Evolutionary conservation across 2,797 vertebrate species (phyloP).

Genomic region (Chelon auratus): DNA sequence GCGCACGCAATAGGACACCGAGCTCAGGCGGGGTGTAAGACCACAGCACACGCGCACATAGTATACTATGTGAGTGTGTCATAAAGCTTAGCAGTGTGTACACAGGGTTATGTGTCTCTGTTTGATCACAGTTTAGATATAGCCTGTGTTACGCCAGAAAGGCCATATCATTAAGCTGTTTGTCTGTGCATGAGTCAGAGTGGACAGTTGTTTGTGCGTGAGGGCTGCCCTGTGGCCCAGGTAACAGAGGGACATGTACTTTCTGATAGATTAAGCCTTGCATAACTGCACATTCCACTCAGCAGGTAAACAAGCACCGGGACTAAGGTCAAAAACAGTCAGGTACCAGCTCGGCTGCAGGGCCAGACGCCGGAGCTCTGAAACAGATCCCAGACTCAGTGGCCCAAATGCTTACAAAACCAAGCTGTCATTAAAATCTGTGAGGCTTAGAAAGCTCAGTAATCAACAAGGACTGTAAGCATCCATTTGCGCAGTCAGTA

Average conservation of each 20-base stretch:
- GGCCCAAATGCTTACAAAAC: conserved; percentile 46
- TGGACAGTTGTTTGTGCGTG: conserved; percentile 26
- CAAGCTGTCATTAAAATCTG: conserved; percentile 43
- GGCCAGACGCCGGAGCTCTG: conserved; percentile 23
- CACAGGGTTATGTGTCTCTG: conserved; percentile 21
- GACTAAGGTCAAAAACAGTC: conserved; percentile 55
- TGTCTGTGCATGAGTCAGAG: conserved; percentile 32
- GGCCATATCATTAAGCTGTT: conserved; percentile 40
- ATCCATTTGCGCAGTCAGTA: conserved; percentile 40
- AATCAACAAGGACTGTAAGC: conserved; percentile 38
- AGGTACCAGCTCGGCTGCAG: conserved; percentile 9
- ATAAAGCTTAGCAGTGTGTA: conserved; percentile 32
- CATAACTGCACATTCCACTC: conserved; percentile 68
- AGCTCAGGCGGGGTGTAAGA: conserved; percentile 18
- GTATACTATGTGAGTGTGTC: conserved; percentile 17
- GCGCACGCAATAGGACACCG: conserved; percentile 30
- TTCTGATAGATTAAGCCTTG: conserved; percentile 72
- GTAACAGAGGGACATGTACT: conserved; percentile 63
- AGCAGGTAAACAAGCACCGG: conserved; percentile 73
- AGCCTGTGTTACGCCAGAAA: not conserved
- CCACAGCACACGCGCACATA: conserved; percentile 1
- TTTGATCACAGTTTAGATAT: conserved; percentile 25
- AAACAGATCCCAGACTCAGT: conserved; percentile 26
- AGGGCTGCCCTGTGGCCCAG: conserved; percentile 48
- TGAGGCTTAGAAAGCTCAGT: conserved; percentile 40